phyloP scores from a whole-genome alignment of 1,140 invertebrate genomes.

The Neuroterus valhalla region DNA sequence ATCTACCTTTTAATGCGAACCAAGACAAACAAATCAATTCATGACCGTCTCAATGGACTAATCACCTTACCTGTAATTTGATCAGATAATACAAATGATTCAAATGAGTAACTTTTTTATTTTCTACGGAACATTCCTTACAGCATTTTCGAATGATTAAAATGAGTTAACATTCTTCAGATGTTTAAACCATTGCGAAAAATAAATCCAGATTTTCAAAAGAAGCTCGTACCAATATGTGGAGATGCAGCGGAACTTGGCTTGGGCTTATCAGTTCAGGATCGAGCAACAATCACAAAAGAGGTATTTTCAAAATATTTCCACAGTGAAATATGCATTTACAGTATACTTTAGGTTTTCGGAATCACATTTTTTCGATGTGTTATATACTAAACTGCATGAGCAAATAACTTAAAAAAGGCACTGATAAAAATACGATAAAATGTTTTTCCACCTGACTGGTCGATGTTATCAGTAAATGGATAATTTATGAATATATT shows the following conservation, averaged over 20 bases:
- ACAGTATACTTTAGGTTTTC: neutral
- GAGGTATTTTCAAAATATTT: neutral
- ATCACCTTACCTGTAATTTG: constrained; percentile 51
- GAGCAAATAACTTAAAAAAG: too few species aligned
- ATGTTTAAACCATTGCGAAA: neutral
- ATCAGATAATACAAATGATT: neutral
- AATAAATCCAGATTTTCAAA: neutral
- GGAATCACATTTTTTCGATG: too few species aligned
- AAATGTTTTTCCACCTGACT: too few species aligned
- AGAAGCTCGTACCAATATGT: neutral
- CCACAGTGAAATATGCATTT: neutral
- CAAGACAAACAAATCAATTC: constrained; percentile 69
- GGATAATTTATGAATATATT: too few species aligned
- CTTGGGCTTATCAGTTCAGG: neutral
- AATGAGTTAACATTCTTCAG: too few species aligned
- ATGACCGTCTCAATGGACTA: constrained; percentile 57
- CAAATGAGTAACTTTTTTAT: too few species aligned
- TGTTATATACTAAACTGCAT: too few species aligned
- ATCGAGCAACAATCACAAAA: neutral
- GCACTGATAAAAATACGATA: too few species aligned
- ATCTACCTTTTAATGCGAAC: too few species aligned
- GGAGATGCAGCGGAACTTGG: neutral
- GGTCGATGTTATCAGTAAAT: neutral
- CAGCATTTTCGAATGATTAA: neutral
- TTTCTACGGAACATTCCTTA: neutral